phyloP scores from a whole-genome alignment of 2,888 invertebrate species.

The Ecliptopera silaceata region DNA sequence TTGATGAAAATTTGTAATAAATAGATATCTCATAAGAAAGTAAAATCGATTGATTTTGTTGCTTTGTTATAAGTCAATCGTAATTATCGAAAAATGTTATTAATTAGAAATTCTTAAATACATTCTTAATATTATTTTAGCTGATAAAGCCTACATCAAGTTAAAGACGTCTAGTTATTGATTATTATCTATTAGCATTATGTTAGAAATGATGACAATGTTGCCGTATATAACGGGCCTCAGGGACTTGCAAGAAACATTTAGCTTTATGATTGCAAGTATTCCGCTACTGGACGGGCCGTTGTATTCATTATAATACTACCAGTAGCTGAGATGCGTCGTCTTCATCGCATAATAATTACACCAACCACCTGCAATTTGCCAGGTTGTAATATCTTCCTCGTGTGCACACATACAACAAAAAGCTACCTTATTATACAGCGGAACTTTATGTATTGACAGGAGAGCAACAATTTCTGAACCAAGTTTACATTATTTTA shows the following conservation, averaged over 20 bases:
- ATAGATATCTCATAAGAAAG: not conserved
- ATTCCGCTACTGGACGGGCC: constrained; percentile 53
- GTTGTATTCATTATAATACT: constrained; percentile 53
- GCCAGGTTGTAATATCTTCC: constrained; percentile 39
- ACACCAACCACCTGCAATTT: constrained; percentile 53
- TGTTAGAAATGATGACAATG: constrained; percentile 37
- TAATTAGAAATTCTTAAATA: too few relatives aligned
- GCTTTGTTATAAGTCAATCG: not conserved
- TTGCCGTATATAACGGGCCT: constrained; percentile 43
- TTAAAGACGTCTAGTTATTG: constrained; percentile 23
- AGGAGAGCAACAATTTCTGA: constrained; percentile 26
- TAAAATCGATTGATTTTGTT: too few relatives aligned
- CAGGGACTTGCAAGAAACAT: constrained; percentile 50
- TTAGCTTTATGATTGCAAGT: constrained; percentile 59
- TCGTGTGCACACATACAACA: constrained; percentile 28
- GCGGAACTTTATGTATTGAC: constrained; percentile 25
- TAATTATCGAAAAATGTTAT: too few relatives aligned
- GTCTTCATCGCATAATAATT: constrained; percentile 61
- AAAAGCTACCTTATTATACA: constrained; percentile 32
- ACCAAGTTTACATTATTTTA: constrained; percentile 26
- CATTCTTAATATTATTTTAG: constrained; percentile 11
- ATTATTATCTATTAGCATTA: constrained; percentile 35
- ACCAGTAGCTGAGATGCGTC: constrained; percentile 46
- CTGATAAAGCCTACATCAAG: constrained; percentile 8
- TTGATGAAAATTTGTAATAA: not conserved